These are phyloP conservation scores for Anoplius nigerrimus DNA, from an alignment of 2,888 invertebrate genomes.

Conservation along the genomic window DNA sequence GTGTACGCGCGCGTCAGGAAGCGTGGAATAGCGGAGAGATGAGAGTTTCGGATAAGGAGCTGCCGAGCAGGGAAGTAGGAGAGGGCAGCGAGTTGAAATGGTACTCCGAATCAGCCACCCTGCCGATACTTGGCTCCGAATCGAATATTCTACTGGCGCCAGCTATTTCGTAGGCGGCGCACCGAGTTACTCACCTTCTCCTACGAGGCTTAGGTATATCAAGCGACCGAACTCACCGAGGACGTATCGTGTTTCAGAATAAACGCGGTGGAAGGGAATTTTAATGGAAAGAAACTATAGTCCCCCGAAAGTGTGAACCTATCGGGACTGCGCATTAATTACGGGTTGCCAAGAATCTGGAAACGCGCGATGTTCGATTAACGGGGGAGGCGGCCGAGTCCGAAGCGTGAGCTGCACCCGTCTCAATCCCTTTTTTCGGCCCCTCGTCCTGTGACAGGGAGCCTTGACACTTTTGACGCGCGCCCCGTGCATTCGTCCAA, in stretches of 20 bases:
- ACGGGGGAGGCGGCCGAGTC: neutral
- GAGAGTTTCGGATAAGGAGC: constrained; percentile 44
- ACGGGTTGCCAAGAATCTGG: neutral
- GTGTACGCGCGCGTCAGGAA: constrained; percentile 35
- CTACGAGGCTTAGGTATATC: too few relatives aligned
- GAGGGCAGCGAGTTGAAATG: constrained; percentile 36
- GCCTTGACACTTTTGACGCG: constrained; percentile 63
- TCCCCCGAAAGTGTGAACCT: too few relatives aligned
- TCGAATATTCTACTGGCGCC: constrained; percentile 16
- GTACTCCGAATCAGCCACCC: constrained; percentile 20
- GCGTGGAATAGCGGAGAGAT: constrained; percentile 53
- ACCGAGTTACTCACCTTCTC: neutral
- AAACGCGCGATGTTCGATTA: constrained; percentile 1
- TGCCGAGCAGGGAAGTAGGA: constrained; percentile 33
- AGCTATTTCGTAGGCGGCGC: neutral
- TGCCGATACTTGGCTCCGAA: constrained; percentile 11
- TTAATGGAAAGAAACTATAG: too few relatives aligned
- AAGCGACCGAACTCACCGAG: too few relatives aligned
- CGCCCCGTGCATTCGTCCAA: constrained; percentile 48
- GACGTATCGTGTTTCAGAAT: too few relatives aligned
- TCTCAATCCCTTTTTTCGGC: constrained; percentile 38
- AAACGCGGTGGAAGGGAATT: too few relatives aligned
- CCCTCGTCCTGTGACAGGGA: constrained; percentile 51
- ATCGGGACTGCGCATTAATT: too few relatives aligned
- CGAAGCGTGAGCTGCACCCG: constrained; percentile 31